A percentile compares a stretch with the other conserved stretches of the same genome.
Evolutionary conservation across 53 echinoderm and acorn worm genomes (phyloP).

Genomic region (Crossaster papposus): DNA sequence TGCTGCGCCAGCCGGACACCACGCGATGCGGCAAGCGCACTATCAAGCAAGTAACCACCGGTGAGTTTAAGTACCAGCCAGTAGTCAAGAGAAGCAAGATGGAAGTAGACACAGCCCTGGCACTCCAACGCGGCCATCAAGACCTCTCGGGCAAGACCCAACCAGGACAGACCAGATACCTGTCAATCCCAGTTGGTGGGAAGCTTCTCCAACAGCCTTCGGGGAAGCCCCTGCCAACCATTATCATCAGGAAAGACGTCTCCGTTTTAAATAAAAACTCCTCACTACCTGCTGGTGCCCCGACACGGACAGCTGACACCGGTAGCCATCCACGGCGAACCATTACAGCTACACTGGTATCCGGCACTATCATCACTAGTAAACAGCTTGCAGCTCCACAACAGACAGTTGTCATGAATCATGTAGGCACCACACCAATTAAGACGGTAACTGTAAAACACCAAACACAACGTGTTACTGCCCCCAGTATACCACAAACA

Average conservation of each 20-base stretch:
- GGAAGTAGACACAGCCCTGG: constrained; percentile 10
- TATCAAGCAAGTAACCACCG: constrained; percentile 64
- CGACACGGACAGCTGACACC: background rate
- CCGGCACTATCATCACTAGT: background rate
- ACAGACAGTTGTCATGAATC: background rate
- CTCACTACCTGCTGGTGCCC: background rate
- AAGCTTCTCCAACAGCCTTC: constrained; percentile 10
- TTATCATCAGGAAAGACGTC: constrained; percentile 33
- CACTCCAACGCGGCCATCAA: constrained; percentile 14
- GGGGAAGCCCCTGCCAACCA: constrained; percentile 37
- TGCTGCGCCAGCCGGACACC: constrained; percentile 13
- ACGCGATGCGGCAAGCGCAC: constrained; percentile 73
- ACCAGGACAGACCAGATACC: constrained; percentile 19
- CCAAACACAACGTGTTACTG: too few species aligned
- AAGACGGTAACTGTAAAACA: background rate
- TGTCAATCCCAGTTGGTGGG: constrained; percentile 24
- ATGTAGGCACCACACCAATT: background rate
- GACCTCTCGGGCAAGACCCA: background rate
- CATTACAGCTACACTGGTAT: background rate
- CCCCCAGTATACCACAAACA: background rate
- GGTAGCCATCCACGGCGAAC: background rate
- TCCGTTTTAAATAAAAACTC: constrained; percentile 34
- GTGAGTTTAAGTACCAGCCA: constrained; percentile 76
- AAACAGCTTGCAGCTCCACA: background rate
- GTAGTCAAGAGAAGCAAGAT: constrained; percentile 67